Base-by-base conservation (phyloP, 2,888 invertebrate species). In the Aproaerema taeniolella region DNA sequence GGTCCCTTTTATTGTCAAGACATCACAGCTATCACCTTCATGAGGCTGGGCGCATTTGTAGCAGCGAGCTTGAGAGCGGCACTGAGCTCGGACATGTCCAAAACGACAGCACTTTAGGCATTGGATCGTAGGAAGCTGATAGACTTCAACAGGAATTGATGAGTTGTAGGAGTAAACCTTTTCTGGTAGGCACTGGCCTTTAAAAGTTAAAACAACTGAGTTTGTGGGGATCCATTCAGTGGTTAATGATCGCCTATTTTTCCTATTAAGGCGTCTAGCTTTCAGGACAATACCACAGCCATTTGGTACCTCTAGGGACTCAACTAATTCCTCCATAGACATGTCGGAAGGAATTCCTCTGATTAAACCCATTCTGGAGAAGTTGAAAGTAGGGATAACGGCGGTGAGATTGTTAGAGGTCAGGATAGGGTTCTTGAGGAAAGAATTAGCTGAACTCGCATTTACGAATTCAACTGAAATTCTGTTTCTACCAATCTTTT, bases 31-130 rank as follows among this genome's bases (percentile, higher is more conserved):
- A 1, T 40, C 42, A 2, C 47, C 50, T 3, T 25, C 3, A 29
- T 56, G 52, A 0, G 32, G 17, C 29, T 49, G 43, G 1, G 41
- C 31, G 35, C 50, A 57, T 1, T 16, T 34, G 16, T 14, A 49
- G 28, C 57, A 53, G 5, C 50, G 37, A 2, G 52, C 48, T 11
- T 48, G 42, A 1, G 55, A 50, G 0, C 55, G 8, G 28, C 55
- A 55, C 9, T 50, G 46, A 1, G 36, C 13, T 24, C 43, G 46
- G 1, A 42, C 38, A 14, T 55, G 53, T 1, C 53, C 56, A 38
- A 46, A 56, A 1, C 48, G 34, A 13, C 52, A 54, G 25, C 53
- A 57, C 2, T 41, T 45, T 0, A 30, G n/a, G 16, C 45, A 48
- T 17, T 42, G 43, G 2, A 46, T 49, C 1, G 45, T 44, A 1